Evolutionary conservation across 2,797 vertebrate genomes (phyloP), one percentile per base, ranked within the genome.

Genomic region (Thalassophryne amazonica): DNA sequence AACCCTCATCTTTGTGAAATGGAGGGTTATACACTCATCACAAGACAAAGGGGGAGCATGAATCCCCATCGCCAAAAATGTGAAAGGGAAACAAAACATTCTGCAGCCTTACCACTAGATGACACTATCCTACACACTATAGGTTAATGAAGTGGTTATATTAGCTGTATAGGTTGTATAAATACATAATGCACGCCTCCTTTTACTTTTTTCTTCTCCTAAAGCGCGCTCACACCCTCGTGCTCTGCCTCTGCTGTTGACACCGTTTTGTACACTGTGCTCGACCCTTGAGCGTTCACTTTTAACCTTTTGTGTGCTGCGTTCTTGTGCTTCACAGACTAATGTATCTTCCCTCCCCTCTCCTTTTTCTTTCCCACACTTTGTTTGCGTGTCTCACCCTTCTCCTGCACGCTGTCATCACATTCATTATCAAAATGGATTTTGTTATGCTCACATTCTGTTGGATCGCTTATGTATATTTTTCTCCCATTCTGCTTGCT

Each of bases 271-370:
- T 78, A 76, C 76, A 65, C 68, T 76, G 4, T 47, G 37, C 47
- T 70, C 57, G 22, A 19, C 65, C 78, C 77, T 50, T 69, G 76
- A 69, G 5, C 68, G 65, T 76, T 85, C 76, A 76, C 70, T 74
- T 68, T 71, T 30, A 71, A 74, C 76, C 73, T 65, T 14, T 23
- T 35, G 69, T 35, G 69, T 78, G 71, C 16, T 37, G 70, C 78
- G 61, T 39, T 67, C 40, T 59, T 36, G 43, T 19, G 45, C 15
- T 49, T 75, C 76, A 84, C 79, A 77, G 72, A 86, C 83, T 86
- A 86, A 86, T 78, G 66, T 69, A 71, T 85, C 84, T 83, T 41
- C 85, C 63, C 67, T 67, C 76, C 58, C 78, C 62, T 74, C 75
- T 78, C 50, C 76, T 57, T 78, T 64, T 48, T 45, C 76, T 65